Percentiles rank a stretch among this genome's conserved stretches.
Evolutionary conservation across 2,113 vertebrate species (phyloP).

Genomic region (Mastomys coucha): DNA sequence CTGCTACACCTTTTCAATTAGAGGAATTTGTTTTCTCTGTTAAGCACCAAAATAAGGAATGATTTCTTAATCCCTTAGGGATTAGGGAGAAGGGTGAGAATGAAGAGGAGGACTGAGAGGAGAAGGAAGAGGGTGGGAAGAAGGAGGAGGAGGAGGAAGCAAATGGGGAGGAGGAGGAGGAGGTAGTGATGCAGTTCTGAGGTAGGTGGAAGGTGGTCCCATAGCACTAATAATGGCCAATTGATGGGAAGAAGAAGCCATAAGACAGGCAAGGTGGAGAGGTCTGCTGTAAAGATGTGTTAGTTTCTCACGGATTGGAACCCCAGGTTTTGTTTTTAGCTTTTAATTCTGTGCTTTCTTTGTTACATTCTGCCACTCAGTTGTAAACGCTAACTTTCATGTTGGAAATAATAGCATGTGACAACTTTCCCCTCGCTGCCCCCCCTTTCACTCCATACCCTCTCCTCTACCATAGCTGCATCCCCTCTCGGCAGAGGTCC

Average conservation of each 20-base stretch:
- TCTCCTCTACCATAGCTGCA: background rate
- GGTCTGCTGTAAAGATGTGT: background rate
- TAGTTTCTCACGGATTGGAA: background rate
- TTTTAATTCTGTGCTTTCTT: background rate
- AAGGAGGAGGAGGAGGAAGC: background rate
- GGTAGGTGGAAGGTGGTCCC: background rate
- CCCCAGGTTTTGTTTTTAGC: background rate
- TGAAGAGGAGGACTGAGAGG: background rate
- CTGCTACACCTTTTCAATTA: background rate
- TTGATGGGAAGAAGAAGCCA: background rate
- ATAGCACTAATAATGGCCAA: background rate
- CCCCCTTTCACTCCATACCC: background rate
- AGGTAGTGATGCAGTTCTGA: background rate
- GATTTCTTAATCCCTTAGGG: constrained; percentile 17
- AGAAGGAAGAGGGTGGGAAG: no score
- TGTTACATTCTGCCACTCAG: background rate
- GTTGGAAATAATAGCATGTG: constrained; percentile 42
- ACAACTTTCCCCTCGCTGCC: background rate
- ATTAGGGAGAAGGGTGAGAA: no score
- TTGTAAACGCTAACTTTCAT: background rate
- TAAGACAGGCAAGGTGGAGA: background rate
- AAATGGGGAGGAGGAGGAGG: background rate
- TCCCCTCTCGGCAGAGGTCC: background rate
- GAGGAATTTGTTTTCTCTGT: constrained; percentile 24
- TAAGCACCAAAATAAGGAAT: constrained; percentile 36